Base-by-base conservation (phyloP, 37 sponge, comb jelly and placozoan genomes). In the Lycopodina hypogea region DNA sequence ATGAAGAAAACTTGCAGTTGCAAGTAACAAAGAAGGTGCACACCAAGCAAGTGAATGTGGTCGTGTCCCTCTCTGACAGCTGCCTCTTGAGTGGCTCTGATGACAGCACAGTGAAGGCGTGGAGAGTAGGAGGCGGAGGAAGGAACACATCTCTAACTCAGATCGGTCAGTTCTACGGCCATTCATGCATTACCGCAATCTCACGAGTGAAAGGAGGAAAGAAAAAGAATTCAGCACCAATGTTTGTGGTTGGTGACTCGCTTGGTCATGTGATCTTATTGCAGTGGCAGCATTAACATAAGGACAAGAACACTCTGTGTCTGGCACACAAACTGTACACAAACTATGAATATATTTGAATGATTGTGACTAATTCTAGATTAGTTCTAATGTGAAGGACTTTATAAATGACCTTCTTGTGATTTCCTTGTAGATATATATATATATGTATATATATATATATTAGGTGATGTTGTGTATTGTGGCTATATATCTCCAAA, bases 51-150 rank as follows among this genome's bases (percentile, higher is more conserved):
- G 77, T 92, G 67, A 84, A 78, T 65, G 63, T 75, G 24, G 41
- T 92, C 17, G 66, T 62, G 3, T 37, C 56, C 1, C 21, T 82
- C 39, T 19, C 18, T 24, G 58, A 69, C 18, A 70, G 62, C 32
- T 38, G 53, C 24, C 37, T 90, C 41, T 72, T 90, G 61, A 90
- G 89, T 22, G 96, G 87, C 3, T 93, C 94, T 14, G 69, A 87
- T 23, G 96, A 96, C 78, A 38, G 75, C 56, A 90, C 91, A 0
- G 70, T 96, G 14, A 96, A 96, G 62, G 65, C 90, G 21, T 96
- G 96, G 96, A 78, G 74, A 29, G 35, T 91, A 50, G 30, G 26
- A 0, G 40, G 61, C 0, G 33, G 40, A 51, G 45, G 56, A 30
- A 48, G 53, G 37, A 19, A 41, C 35, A 56, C 8, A 21, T 59